These are phyloP conservation scores for Brotula barbata DNA, from an alignment of 2,797 vertebrate species.

Conservation along the genomic window DNA sequence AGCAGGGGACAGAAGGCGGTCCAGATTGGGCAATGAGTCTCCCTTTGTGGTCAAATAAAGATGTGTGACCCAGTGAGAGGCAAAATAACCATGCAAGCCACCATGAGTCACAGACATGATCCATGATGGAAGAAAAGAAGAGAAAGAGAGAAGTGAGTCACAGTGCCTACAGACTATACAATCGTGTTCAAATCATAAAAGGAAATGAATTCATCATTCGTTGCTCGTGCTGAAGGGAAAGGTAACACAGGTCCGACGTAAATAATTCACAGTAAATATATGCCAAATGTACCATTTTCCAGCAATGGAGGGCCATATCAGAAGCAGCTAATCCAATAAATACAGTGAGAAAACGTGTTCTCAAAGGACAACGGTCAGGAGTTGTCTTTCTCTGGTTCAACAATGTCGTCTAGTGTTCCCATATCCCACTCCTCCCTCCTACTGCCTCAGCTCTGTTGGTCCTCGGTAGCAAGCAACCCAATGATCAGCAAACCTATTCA, in stretches of 20 bases:
- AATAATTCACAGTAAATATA: slow-evolving; percentile 2
- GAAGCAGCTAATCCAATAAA: slow-evolving; percentile 3
- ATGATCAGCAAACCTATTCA: slow-evolving; percentile 42
- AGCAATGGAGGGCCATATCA: slow-evolving; percentile 5
- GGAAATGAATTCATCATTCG: too few relatives aligned
- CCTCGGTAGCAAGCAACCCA: slow-evolving; percentile 28
- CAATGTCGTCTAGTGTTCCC: slow-evolving; percentile 52
- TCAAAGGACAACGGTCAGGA: slow-evolving; percentile 19
- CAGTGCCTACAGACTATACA: slow-evolving; percentile 30
- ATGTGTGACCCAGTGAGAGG: slow-evolving; percentile 47
- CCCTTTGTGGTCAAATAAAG: slow-evolving; percentile 63
- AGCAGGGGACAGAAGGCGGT: slow-evolving; percentile 79
- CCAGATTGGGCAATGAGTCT: slow-evolving; percentile 86
- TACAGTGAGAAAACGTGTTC: slow-evolving; percentile 9
- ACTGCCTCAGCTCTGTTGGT: slow-evolving; percentile 14
- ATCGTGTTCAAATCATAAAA: slow-evolving; percentile 21
- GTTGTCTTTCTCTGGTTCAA: slow-evolving; percentile 24
- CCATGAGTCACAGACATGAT: slow-evolving; percentile 57
- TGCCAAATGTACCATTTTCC: slow-evolving; percentile 16
- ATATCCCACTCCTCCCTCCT: slow-evolving; percentile 42
- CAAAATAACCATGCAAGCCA: slow-evolving; percentile 63
- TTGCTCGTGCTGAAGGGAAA: too few relatives aligned
- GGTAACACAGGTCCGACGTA: too few relatives aligned
- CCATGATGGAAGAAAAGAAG: slow-evolving; percentile 43
- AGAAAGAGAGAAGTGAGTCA: slow-evolving; percentile 60